A percentile compares a stretch with the other conserved stretches of the same genome.
Conservation (phyloP, 2,113 vertebrate species). For the Corydoras sp. region DNA sequence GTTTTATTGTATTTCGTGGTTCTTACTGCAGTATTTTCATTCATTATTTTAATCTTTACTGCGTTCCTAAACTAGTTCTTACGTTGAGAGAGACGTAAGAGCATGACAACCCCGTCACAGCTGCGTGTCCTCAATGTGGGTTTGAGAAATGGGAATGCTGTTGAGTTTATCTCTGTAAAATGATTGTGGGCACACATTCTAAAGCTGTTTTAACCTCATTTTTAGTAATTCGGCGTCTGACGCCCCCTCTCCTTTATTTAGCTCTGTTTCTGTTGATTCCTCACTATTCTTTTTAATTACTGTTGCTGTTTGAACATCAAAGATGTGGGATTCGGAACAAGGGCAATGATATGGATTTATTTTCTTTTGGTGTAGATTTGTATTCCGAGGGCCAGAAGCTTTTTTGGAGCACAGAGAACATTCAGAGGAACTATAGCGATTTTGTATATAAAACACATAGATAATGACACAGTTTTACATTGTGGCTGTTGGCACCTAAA, state of each 20-base stretch:
- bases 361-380: not conserved
- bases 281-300: constrained; percentile 11
- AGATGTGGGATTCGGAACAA: constrained; percentile 22
- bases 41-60: not conserved
- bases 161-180: not conserved
- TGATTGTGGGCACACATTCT: not conserved
- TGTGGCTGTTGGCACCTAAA: too few species aligned
- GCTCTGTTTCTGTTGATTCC: not conserved
- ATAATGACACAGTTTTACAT: too few species aligned
- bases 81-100: not conserved
- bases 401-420: too few species aligned
- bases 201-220: not conserved
- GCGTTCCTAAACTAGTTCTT: not conserved
- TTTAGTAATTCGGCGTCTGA: too few species aligned
- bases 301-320: constrained; percentile 26
- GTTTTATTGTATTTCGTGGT: too few species aligned
- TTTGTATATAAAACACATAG: too few species aligned
- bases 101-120: not conserved
- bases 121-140: not conserved
- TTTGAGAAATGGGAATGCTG: not conserved
- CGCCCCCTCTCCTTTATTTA: not conserved
- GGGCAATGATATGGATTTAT: constrained; percentile 23
- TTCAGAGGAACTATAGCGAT: too few species aligned
- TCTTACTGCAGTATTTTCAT: too few species aligned
- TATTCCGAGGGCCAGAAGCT: constrained; percentile 4